Conservation (phyloP, 1,140 invertebrate species). For the Leptopilina boulardi region DNA sequence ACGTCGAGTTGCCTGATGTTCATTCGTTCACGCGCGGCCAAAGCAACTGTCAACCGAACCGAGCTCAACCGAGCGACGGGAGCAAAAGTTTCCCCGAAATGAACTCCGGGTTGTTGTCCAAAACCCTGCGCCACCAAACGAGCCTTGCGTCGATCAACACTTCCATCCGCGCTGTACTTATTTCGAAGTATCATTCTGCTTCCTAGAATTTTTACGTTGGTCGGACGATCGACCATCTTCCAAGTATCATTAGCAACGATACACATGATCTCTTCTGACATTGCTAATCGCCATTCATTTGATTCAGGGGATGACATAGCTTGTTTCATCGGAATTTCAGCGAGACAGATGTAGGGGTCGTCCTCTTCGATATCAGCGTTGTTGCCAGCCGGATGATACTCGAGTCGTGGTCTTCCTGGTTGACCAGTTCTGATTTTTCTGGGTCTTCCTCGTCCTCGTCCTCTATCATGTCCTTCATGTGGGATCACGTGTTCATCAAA, state of each 20-base stretch:
- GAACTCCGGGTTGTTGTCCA: conserved; percentile 41
- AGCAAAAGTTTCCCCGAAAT: conserved; percentile 11
- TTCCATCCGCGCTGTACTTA: conserved; percentile 47
- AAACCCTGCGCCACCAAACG: conserved; percentile 51
- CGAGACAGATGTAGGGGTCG: background rate
- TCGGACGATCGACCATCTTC: background rate
- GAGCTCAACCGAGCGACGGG: conserved; percentile 41
- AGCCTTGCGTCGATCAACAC: conserved; percentile 43
- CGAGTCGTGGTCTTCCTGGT: background rate
- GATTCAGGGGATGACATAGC: background rate
- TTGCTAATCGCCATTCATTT: background rate
- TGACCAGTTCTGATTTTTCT: background rate
- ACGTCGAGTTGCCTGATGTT: conserved; percentile 57
- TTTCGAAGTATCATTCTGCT: conserved; percentile 63
- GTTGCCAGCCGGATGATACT: background rate
- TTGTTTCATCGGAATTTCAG: background rate
- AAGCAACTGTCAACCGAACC: background rate
- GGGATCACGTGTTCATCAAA: background rate
- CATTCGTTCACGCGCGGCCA: conserved; percentile 32
- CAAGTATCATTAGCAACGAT: background rate
- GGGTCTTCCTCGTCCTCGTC: background rate
- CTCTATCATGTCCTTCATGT: background rate
- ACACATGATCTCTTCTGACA: background rate
- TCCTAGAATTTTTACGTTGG: background rate
- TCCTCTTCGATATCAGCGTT: background rate